phyloP scores from a whole-genome alignment of 2,888 invertebrate genomes.

The Harpalus rufipes region DNA sequence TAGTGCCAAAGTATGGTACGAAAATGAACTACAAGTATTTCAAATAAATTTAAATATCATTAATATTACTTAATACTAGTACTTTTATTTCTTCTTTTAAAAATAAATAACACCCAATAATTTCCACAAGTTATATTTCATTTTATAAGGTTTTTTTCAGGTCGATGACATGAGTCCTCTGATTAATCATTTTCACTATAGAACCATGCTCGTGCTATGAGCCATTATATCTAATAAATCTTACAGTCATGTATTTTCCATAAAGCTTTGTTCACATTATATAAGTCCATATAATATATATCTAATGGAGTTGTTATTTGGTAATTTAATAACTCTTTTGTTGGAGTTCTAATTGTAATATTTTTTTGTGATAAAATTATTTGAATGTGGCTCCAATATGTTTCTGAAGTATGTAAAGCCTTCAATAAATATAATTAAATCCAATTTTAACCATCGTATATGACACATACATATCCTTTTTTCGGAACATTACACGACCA shows the following conservation, averaged over 20 bases:
- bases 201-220: too few species aligned
- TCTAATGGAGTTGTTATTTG: not conserved
- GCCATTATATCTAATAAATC: not conserved
- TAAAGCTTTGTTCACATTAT: not conserved
- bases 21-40: too few species aligned
- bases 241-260: conserved; percentile 10
- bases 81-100: too few species aligned
- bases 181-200: too few species aligned
- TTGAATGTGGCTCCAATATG: not conserved
- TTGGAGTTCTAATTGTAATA: not conserved
- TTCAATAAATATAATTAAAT: not conserved
- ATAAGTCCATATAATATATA: not conserved
- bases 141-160: too few species aligned
- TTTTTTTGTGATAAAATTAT: not conserved
- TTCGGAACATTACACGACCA: not conserved
- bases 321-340: not conserved
- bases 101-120: too few species aligned
- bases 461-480: not conserved
- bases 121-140: too few species aligned
- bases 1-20: too few species aligned
- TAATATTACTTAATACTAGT: too few species aligned
- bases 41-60: too few species aligned
- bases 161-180: too few species aligned
- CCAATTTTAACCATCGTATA: not conserved
- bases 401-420: not conserved